These are phyloP conservation scores for Xenentodon cancila DNA, from an alignment of 2,797 vertebrate genomes.

Conservation along the genomic window DNA sequence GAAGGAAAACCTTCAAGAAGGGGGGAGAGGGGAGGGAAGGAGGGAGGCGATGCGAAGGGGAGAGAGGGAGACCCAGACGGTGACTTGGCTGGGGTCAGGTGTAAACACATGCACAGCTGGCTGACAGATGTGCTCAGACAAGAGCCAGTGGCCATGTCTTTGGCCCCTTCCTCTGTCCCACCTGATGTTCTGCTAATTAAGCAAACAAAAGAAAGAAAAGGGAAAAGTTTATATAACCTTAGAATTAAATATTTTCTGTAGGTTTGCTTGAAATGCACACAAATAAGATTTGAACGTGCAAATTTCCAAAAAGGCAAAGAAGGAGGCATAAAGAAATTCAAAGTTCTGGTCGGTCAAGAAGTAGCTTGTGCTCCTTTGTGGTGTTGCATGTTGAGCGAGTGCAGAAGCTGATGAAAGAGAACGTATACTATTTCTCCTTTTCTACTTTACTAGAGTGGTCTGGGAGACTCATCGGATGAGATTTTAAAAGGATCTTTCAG, in stretches of 20 bases:
- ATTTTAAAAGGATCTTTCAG: slow-evolving; percentile 61
- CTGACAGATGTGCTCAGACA: slow-evolving; percentile 76
- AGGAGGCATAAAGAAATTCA: slow-evolving; percentile 34
- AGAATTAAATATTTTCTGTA: background rate
- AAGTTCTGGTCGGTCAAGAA: slow-evolving; percentile 56
- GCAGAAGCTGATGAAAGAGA: slow-evolving; percentile 68
- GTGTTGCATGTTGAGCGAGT: slow-evolving; percentile 48
- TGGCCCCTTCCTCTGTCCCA: slow-evolving; percentile 73
- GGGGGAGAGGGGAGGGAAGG: slow-evolving; percentile 2
- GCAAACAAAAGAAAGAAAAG: slow-evolving; percentile 57
- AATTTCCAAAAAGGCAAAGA: slow-evolving; percentile 1
- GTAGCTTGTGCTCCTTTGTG: slow-evolving; percentile 57
- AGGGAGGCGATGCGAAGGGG: slow-evolving; percentile 44
- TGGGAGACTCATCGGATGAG: slow-evolving; percentile 61
- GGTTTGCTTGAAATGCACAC: slow-evolving; percentile 16
- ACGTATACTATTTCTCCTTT: slow-evolving; percentile 70
- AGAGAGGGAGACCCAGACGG: slow-evolving; percentile 65
- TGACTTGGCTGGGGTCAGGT: slow-evolving; percentile 75
- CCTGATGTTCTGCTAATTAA: slow-evolving; percentile 83
- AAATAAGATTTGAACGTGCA: background rate
- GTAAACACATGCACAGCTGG: slow-evolving; percentile 82
- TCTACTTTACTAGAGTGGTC: slow-evolving; percentile 63
- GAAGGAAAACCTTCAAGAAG: slow-evolving; percentile 52
- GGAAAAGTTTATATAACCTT: background rate
- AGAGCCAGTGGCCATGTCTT: slow-evolving; percentile 71